Evolutionary conservation across 2,797 vertebrate genomes (phyloP).

Genomic region (Crypturellus tataupa): DNA sequence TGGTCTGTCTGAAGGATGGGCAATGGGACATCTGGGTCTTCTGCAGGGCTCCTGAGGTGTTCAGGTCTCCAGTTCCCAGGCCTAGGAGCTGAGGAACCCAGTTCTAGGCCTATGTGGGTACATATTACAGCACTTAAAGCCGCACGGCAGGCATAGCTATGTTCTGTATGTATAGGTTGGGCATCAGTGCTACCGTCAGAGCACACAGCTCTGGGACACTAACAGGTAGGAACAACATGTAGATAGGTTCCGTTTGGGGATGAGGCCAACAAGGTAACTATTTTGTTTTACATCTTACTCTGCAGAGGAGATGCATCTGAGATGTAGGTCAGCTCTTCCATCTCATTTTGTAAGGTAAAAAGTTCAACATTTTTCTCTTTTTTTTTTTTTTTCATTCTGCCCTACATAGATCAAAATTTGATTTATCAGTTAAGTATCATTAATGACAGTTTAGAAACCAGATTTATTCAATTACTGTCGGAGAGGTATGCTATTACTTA

Average conservation of each 20-base stretch:
- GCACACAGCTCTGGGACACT: not conserved
- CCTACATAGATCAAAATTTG: not conserved
- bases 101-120: not conserved
- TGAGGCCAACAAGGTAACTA: not conserved
- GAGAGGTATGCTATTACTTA: not conserved
- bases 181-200: not conserved
- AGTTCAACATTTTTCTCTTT: conserved; percentile 15
- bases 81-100: too few species aligned
- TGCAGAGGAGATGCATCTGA: not conserved
- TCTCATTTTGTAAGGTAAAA: conserved; percentile 18
- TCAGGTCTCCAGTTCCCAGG: too few species aligned
- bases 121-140: not conserved
- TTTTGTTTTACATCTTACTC: not conserved
- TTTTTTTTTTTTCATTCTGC: conserved; percentile 9
- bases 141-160: rapidly evolving
- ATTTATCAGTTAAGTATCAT: not conserved
- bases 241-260: not conserved
- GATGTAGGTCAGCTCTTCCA: not conserved
- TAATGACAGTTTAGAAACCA: not conserved
- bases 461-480: conserved; percentile 20
- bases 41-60: not conserved
- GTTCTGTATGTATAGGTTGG: not conserved
- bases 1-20: too few species aligned
- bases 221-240: not conserved
- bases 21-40: rapidly evolving